A percentile compares a stretch with the other conserved stretches of the same genome.
These are phyloP conservation scores for Protonemura montana DNA, from an alignment of 2,888 invertebrate genomes.

Conservation along the genomic window DNA sequence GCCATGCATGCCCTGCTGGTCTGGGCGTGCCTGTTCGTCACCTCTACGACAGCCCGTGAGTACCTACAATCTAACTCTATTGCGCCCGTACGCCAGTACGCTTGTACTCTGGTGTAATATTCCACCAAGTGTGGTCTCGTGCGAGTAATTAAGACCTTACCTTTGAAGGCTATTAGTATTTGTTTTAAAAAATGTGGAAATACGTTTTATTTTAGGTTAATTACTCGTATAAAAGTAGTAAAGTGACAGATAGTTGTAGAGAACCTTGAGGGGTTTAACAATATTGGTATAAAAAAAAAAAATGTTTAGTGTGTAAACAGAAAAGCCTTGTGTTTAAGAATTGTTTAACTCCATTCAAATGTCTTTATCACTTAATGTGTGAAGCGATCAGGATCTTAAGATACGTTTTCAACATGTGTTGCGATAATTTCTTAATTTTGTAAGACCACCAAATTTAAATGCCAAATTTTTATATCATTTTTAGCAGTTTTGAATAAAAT, in stretches of 20 bases:
- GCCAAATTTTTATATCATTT: too few relatives aligned
- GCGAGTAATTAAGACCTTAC: not conserved
- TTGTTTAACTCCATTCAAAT: not conserved
- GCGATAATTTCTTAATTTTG: too few relatives aligned
- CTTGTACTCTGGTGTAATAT: not conserved
- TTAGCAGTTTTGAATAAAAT: too few relatives aligned
- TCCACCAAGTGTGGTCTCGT: not conserved
- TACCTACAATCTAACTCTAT: not conserved
- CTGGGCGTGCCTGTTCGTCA: slow-evolving; percentile 32
- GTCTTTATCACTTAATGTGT: not conserved
- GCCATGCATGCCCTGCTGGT: not conserved
- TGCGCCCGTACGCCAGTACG: not conserved
- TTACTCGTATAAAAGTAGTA: slow-evolving; percentile 7
- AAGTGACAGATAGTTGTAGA: not conserved
- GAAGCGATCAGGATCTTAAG: not conserved
- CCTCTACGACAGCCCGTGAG: slow-evolving; percentile 33
- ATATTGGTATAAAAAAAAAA: not conserved
- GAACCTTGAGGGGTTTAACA: not conserved
- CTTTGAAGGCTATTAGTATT: slow-evolving; percentile 26
- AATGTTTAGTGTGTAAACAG: not conserved
- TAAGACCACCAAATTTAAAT: too few relatives aligned
- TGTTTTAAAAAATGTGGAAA: slow-evolving; percentile 30
- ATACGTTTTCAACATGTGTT: too few relatives aligned
- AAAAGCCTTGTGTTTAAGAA: slow-evolving; percentile 26
- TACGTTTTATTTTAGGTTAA: slow-evolving; percentile 38